Conservation (phyloP, 2,888 invertebrate species). For the Operophtera brumata region DNA sequence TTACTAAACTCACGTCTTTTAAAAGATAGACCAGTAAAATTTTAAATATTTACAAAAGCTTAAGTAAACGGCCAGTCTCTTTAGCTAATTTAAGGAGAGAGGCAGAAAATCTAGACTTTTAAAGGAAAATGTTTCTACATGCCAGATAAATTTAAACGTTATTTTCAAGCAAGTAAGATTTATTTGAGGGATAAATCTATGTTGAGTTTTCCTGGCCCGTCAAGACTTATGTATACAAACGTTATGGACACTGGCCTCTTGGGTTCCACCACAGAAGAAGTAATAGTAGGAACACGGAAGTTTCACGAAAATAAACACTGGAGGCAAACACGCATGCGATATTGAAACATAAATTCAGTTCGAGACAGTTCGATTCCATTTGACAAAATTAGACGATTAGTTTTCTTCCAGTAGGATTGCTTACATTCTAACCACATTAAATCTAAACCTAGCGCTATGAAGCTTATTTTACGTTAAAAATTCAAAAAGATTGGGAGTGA, state of each 20-base stretch:
- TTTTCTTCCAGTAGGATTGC: no score
- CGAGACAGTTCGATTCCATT: not conserved
- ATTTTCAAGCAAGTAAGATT: conserved; percentile 2
- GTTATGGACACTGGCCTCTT: conserved; percentile 32
- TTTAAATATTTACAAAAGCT: conserved; percentile 31
- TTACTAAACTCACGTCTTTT: conserved; percentile 1
- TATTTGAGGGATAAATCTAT: conserved; percentile 29
- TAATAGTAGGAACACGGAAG: not conserved
- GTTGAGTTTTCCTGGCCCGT: conserved; percentile 21
- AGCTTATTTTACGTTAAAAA: not conserved
- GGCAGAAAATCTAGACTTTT: conserved; percentile 38
- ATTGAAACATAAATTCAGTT: not conserved
- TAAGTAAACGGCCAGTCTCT: conserved; percentile 35
- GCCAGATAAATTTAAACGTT: conserved; percentile 26
- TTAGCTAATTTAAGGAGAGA: conserved; percentile 40
- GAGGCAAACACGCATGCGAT: not conserved
- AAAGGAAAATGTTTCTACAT: conserved; percentile 23
- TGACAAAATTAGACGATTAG: not conserved
- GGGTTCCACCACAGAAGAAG: conserved; percentile 12
- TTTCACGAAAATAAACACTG: not conserved
- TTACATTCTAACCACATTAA: not conserved
- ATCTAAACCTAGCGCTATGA: not conserved
- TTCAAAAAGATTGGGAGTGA: not conserved
- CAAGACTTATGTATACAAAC: conserved; percentile 23
- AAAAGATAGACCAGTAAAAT: conserved; percentile 15